phyloP scores from a whole-genome alignment of 2,797 vertebrate species.

The Malurus leucopterus region DNA sequence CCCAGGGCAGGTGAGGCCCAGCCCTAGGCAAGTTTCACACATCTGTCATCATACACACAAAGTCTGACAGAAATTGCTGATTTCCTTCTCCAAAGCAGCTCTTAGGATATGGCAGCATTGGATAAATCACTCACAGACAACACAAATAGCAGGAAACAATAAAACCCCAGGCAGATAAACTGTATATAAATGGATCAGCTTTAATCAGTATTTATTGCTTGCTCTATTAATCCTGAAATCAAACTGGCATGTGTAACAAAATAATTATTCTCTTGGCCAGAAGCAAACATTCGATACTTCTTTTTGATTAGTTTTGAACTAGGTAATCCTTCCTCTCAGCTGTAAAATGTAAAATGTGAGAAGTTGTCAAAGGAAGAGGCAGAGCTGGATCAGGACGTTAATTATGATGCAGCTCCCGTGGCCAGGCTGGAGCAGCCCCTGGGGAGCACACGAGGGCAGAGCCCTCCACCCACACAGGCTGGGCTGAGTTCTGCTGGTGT shows the following conservation, averaged over 20 bases:
- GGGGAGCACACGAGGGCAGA: not conserved
- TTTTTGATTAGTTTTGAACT: not conserved
- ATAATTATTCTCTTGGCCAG: constrained; percentile 11
- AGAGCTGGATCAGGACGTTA: not conserved
- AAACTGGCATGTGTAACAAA: constrained; percentile 29
- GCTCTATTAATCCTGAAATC: constrained; percentile 19
- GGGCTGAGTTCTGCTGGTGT: not conserved
- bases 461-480: not conserved
- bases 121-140: not conserved
- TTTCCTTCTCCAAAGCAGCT: not conserved
- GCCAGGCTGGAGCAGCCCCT: not conserved
- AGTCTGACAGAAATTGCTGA: not conserved
- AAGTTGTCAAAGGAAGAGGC: not conserved
- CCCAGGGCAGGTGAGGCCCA: not conserved
- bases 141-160: not conserved
- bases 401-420: not conserved
- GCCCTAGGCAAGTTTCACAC: not conserved
- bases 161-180: not conserved
- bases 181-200: constrained; percentile 20
- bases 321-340: not conserved
- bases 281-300: not conserved
- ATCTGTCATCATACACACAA: not conserved
- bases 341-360: not conserved
- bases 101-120: not conserved
- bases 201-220: constrained; percentile 56